Base-by-base conservation (phyloP, 2,797 vertebrate species). In the Mus minutoides region DNA sequence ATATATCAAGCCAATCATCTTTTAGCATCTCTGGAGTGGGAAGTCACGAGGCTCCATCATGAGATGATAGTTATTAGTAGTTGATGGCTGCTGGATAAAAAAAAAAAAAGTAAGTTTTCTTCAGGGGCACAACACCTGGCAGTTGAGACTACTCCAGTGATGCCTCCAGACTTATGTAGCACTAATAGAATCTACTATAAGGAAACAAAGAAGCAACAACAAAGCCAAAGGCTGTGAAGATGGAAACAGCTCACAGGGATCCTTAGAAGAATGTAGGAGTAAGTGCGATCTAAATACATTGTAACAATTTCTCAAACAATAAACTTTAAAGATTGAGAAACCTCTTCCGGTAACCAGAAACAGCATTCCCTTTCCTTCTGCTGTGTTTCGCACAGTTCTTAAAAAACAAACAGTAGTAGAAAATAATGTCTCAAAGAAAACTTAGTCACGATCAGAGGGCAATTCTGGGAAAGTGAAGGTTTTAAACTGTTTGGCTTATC, bases 391-490 rank as follows among this genome's bases (percentile, higher is more conserved):
- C 34, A 89, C 93, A 77, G 56, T 49, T 2, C 8, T 91, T 88
- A 43, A 52, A 54, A 54, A 54, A 91, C 9, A 22, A n/a, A 54
- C 2, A 54, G 69, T 26, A 64, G 77, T 90, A 10, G 82, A 86
- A 96, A 62, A 91, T 34, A 58, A 79, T 86, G 62, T 91, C 92
- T 96, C 85, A 64, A 83, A 92, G 58, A 84, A 92, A 94, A 84
- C 77, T 94, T 95, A 80, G 71, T 77, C 34, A 79, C 73, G 37
- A 88, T 62, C 49, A 64, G 73, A 75, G 5, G 91, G 17, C 40
- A 96, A 96, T 94, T 93, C 88, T 93, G 54, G 34, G 54, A 71
- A 92, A 96, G 34, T 52, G 60, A 91, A 71, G 54, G 43, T 78
- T 96, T 89, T 14, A 80, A 78, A 90, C 56, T 88, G 91, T 17